Evolutionary conservation across 2,797 vertebrate genomes (phyloP).

Genomic region (Octomys mimax): DNA sequence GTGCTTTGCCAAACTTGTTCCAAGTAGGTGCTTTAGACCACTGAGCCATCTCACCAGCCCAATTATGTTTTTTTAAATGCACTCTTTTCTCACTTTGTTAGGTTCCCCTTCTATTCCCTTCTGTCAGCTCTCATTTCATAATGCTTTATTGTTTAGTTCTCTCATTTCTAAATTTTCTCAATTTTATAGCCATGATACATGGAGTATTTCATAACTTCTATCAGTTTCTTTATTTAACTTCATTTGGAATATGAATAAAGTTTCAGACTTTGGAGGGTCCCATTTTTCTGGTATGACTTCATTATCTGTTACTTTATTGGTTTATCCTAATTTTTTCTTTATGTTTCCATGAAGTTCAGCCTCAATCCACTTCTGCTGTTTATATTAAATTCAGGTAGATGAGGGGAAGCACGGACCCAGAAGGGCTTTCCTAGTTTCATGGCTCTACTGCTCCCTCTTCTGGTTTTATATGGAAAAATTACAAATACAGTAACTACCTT

Average conservation of each 20-base stretch:
- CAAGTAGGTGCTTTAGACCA: too few species aligned
- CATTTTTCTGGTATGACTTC: constrained; percentile 34
- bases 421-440: constrained; percentile 17
- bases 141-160: not conserved
- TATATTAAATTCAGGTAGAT: constrained; percentile 26
- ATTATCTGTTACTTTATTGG: constrained; percentile 44
- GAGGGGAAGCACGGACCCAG: not conserved
- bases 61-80: not conserved
- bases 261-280: not conserved
- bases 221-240: constrained; percentile 51
- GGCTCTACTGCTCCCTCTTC: constrained; percentile 65
- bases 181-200: not conserved
- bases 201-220: constrained; percentile 45
- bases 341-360: constrained; percentile 14
- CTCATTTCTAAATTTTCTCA: constrained; percentile 33
- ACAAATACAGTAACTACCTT: constrained; percentile 13
- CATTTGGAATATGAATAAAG: constrained; percentile 34
- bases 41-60: too few species aligned
- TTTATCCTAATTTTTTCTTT: not conserved
- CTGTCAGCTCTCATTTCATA: not conserved
- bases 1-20: too few species aligned
- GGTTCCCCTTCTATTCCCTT: not conserved
- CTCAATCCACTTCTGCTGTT: constrained; percentile 36
- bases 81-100: not conserved
- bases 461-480: constrained; percentile 54